Evolutionary conservation across 2,888 invertebrate genomes (phyloP).

Genomic region (Quadroppia sp.): DNA sequence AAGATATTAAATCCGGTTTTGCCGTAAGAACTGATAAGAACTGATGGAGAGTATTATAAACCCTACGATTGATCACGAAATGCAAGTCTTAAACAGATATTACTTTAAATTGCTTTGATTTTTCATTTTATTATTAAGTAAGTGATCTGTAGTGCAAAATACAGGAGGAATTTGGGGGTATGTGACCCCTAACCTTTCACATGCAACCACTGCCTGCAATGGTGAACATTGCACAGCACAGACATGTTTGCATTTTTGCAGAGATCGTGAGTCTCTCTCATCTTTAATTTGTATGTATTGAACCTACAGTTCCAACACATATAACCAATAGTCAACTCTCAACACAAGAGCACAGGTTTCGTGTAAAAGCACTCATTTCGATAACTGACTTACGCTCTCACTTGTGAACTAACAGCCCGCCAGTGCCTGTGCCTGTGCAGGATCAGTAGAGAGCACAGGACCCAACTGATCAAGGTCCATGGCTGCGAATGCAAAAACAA

Average conservation of each 20-base stretch:
- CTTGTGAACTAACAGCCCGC: not conserved
- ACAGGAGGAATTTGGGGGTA: conserved; percentile 35
- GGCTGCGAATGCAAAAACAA: conserved; percentile 18
- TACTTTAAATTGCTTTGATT: conserved; percentile 17
- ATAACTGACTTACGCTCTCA: conserved; percentile 33
- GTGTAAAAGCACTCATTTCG: conserved; percentile 35
- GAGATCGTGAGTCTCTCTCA: conserved; percentile 31
- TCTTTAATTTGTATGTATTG: conserved; percentile 36
- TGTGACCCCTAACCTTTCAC: conserved; percentile 35
- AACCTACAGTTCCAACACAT: conserved; percentile 16
- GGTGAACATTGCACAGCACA: not conserved
- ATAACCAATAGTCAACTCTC: not conserved
- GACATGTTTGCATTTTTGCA: conserved; percentile 29
- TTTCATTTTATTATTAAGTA: conserved; percentile 29
- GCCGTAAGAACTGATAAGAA: conserved; percentile 1
- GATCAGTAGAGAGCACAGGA: no score
- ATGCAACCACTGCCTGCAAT: not conserved
- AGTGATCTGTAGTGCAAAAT: conserved; percentile 36
- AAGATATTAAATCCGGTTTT: conserved; percentile 21
- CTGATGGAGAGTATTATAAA: not conserved
- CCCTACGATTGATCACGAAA: conserved; percentile 28
- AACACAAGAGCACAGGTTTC: conserved; percentile 2
- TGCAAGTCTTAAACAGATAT: conserved; percentile 4
- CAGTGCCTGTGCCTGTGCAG: not conserved
- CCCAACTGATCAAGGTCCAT: no score